Evolutionary conservation across 2,888 invertebrate species (phyloP), one percentile per base, ranked within the genome.

Genomic region (Yponomeuta plumbellus): DNA sequence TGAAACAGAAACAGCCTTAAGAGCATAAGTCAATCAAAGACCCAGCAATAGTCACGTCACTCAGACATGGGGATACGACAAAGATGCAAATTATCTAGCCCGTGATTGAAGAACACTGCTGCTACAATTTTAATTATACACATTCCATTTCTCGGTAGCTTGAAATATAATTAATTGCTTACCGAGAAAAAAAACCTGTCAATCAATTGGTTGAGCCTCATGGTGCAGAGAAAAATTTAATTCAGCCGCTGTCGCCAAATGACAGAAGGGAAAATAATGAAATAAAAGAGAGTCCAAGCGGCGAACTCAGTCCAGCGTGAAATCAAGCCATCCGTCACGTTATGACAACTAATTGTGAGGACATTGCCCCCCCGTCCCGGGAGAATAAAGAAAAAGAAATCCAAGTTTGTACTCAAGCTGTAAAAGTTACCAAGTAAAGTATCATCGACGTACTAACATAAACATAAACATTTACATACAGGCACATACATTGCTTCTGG

Each of bases 271-370:
- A 20, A 22, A 3, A 20, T 3, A 58, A 8, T 13, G 11, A 20
- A 20, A 63, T 63, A 22, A 63, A 40, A 40, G 4, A n/a, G 20
- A 44, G 21, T 39, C 13, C 11, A 22, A 44, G 44, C 21, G 40
- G 11, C 8, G 11, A 22, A 40, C 11, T 4, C 21, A 63, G 21
- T 21, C 63, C 62, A 34, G 62, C 63, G 63, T 44, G 63, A 63
- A 63, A 22, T 63, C 44, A 63, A 40, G 26, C 63, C 52, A 63
- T 63, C 44, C 20, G 39, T 63, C 63, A 63, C 21, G 63, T 17
- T 63, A 63, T 40, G 63, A 63, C 63, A 63, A 63, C 21, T 63
- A 63, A 44, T 63, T 63, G 44, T 40, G 21, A 21, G 44, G 44
- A 40, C 63, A 44, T 21, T 61, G 4, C 21, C 63, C 13, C n/a